Conservation (phyloP, 2,113 vertebrate species). For the Notarius quadriscutis region DNA sequence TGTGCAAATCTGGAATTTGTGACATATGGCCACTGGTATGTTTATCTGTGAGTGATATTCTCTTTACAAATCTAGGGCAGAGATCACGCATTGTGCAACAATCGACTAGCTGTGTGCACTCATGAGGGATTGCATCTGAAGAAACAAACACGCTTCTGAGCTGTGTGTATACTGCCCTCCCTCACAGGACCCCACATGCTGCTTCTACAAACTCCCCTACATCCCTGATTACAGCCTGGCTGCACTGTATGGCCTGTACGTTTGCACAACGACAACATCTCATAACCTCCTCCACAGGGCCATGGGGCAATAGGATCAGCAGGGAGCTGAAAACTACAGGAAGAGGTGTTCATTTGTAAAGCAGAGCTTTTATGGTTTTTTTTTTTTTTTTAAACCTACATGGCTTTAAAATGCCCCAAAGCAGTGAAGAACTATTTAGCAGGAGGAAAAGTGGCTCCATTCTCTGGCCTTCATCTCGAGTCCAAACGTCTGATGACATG, state of each 20-base stretch:
- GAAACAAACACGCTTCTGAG: constrained; percentile 16
- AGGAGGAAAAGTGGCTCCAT: neutral
- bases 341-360: neutral
- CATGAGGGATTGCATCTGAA: constrained; percentile 6
- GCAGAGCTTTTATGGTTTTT: neutral
- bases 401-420: neutral
- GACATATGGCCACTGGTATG: neutral
- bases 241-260: constrained; percentile 30
- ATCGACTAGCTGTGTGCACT: neutral
- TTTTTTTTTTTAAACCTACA: neutral
- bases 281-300: constrained; percentile 19
- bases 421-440: neutral
- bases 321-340: neutral
- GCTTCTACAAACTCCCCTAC: constrained; percentile 25
- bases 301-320: constrained; percentile 4
- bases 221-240: constrained; percentile 8
- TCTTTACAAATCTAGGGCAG: constrained; percentile 13
- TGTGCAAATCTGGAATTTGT: neutral
- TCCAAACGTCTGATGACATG: neutral
- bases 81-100: constrained; percentile 22
- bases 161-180: constrained; percentile 22
- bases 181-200: constrained; percentile 45
- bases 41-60: constrained; percentile 13
- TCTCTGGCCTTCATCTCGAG: neutral
- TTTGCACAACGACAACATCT: constrained; percentile 41